phyloP scores from a whole-genome alignment of 2,888 invertebrate genomes.

The Ophioninae sp. region DNA sequence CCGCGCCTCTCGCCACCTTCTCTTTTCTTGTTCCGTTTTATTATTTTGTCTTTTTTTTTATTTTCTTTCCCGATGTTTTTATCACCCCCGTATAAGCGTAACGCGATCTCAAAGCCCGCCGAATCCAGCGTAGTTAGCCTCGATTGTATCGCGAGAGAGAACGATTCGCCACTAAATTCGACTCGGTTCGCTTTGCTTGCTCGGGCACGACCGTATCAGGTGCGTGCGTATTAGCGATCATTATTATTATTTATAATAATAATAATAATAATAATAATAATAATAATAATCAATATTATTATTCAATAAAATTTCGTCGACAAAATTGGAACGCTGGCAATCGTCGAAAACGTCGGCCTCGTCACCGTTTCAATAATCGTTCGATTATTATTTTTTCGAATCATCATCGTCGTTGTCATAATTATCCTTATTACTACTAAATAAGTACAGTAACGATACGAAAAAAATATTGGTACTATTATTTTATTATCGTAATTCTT shows the following conservation, averaged over 20 bases:
- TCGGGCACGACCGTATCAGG: conserved; percentile 41
- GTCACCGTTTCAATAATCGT: no score
- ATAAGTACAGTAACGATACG: conserved; percentile 1
- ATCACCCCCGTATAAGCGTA: not conserved
- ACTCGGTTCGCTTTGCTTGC: conserved; percentile 54
- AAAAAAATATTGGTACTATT: not conserved
- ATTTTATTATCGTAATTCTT: not conserved
- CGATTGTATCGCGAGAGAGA: conserved; percentile 53
- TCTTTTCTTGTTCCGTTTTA: no score
- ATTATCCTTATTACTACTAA: not conserved
- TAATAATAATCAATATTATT: no score
- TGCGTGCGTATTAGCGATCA: conserved; percentile 12
- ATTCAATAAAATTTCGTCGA: no score
- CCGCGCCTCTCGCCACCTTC: conserved; percentile 48
- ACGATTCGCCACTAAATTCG: conserved; percentile 50
- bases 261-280: not conserved
- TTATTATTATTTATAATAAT: not conserved
- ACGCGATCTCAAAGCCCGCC: conserved; percentile 41
- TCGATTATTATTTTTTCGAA: no score
- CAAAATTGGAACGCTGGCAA: no score
- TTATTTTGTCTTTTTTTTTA: conserved; percentile 13
- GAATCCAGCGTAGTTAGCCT: conserved; percentile 47
- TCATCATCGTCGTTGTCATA: not conserved
- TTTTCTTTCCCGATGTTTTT: conserved; percentile 4
- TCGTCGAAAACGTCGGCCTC: no score